phyloP scores from a whole-genome alignment of 2,888 invertebrate species.

The Rhorus exstirpatorius region DNA sequence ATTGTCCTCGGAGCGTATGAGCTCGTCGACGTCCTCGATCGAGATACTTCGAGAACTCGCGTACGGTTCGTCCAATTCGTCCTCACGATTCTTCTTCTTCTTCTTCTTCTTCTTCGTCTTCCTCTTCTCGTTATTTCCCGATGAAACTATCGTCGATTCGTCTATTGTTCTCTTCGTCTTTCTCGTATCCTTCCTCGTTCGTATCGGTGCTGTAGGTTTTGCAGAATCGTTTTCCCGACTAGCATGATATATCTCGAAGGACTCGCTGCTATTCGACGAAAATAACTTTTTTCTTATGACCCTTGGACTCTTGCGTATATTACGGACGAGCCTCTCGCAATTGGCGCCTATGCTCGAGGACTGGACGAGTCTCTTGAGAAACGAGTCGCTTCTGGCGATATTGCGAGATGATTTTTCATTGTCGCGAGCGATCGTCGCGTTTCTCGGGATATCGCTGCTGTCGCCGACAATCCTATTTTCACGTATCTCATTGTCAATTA shows the following conservation, averaged over 20 bases:
- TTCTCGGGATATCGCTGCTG: conserved; percentile 2
- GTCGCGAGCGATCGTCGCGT: conserved; percentile 22
- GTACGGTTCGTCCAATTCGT: conserved; percentile 61
- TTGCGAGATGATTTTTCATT: conserved; percentile 17
- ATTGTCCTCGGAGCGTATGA: conserved; percentile 79
- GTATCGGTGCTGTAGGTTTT: conserved; percentile 74
- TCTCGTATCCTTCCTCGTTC: conserved; percentile 16
- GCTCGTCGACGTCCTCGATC: conserved; percentile 80
- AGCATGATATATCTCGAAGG: conserved; percentile 20
- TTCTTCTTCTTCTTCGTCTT: background rate
- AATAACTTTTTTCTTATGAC: conserved; percentile 74
- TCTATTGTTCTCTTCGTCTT: background rate
- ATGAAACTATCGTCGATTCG: background rate
- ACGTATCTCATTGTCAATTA: background rate
- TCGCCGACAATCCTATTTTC: conserved; percentile 53
- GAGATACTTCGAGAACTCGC: conserved; percentile 78
- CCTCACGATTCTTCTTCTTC: background rate
- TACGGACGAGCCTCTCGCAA: conserved; percentile 79
- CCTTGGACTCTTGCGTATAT: conserved; percentile 77
- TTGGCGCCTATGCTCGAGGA: conserved; percentile 76
- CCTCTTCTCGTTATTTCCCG: background rate
- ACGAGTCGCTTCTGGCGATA: conserved; percentile 74
- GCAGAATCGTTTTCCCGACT: conserved; percentile 58
- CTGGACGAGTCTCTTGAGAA: conserved; percentile 77
- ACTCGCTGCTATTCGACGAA: conserved; percentile 65